Base-by-base conservation (phyloP, 2,888 invertebrate species). In the Cheilosia variabilis region DNA sequence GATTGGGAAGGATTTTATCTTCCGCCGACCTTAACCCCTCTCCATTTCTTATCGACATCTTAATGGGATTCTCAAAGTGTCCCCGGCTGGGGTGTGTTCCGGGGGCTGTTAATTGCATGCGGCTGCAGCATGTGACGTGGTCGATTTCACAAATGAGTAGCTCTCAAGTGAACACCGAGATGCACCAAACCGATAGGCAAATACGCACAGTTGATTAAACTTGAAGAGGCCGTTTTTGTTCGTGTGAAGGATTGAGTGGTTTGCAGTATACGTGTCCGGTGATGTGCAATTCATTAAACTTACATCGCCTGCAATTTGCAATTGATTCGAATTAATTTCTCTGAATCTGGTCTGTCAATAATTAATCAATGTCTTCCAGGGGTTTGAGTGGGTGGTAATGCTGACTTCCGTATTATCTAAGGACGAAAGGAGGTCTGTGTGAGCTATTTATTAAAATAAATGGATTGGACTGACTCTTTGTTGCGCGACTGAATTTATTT, bases 81-180 rank as follows among this genome's bases (percentile, higher is more conserved):
- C 52, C 41, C 37, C 17, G n/a, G 6, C 5, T n/a, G n/a, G 22
- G 13, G 45, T 9, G 0, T 27, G n/a, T 31, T 17, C 6, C 9
- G 43, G 41, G 41, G 31, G 9, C 17, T 66, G 65, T 50, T 76
- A 76, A 76, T 76, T 76, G 65, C 50, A 19, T 41, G 57, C 27
- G 52, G 15, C 37, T 37, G 17, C 37, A 22, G 15, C 52, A 52
- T 52, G 19, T 41, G 13, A 34, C 22, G 15, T 55, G 47, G 37
- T 69, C 57, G 53, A 62, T 72, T 53, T 73, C 34, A 52, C 37
- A 65, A 52, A 52, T 52, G 52, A 52, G 22, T 50, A 50, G 52
- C 37, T 52, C 37, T 53, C 24, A 66, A 41, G 43, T 24, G 60
- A 60, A 15, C 13, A 19, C 24, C 24, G 43, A 60, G 15, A 41